Conservation (phyloP, 2,113 vertebrate genomes). For the Eretmochelys imbricata region DNA sequence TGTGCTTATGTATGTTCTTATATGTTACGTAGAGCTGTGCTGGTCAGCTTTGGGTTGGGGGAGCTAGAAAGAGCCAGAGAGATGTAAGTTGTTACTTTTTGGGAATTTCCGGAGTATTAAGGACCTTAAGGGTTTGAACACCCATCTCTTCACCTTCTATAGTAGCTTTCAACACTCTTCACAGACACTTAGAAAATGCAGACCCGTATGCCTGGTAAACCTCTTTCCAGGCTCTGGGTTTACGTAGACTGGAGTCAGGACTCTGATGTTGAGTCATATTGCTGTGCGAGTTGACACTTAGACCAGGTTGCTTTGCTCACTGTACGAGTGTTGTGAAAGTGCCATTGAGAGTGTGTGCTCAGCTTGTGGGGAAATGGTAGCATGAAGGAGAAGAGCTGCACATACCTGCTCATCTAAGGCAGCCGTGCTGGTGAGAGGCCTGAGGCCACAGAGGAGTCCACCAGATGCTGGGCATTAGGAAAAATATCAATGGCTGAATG, state of each 20-base stretch:
- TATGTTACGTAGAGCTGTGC: neutral
- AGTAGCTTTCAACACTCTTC: neutral
- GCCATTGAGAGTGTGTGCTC: neutral
- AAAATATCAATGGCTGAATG: neutral
- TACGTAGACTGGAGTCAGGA: neutral
- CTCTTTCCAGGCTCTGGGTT: neutral
- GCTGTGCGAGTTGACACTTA: neutral
- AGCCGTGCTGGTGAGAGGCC: neutral
- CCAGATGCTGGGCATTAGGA: neutral
- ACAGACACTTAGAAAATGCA: neutral
- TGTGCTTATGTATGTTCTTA: rapidly evolving
- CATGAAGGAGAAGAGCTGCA: too few species aligned
- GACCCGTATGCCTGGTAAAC: neutral
- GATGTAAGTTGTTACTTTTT: neutral
- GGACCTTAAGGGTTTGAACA: neutral
- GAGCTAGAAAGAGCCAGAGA: neutral
- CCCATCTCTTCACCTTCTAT: rapidly evolving
- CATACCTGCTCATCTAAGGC: neutral
- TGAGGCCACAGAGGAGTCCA: neutral
- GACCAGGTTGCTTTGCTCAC: neutral
- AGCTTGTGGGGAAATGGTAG: neutral
- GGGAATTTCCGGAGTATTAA: neutral
- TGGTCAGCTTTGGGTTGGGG: neutral
- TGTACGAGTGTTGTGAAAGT: neutral
- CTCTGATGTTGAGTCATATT: neutral